Base-by-base conservation (phyloP, 2,888 invertebrate genomes). In the Amphipyra berbera region DNA sequence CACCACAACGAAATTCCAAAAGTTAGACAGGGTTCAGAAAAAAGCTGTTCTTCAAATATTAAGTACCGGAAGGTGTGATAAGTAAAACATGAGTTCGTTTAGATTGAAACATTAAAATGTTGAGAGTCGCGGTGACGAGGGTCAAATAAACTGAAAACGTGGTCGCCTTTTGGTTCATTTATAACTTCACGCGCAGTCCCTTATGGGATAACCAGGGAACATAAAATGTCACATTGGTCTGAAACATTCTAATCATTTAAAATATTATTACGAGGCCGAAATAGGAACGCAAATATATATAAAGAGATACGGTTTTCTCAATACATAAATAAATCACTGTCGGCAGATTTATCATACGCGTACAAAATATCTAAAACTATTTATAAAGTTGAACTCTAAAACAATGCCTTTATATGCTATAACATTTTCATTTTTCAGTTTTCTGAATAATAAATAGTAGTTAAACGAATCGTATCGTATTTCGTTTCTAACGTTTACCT, bases 401-500 rank as follows among this genome's bases (percentile, higher is more conserved):
- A 21, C 21, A 21, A 21, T 21, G 21, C 21, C 14, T 33, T 40
- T 62, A 57, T 45, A 50, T 38, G 27, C 37, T 15, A 41, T 41
- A 38, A 55, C 37, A 57, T 62, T 61, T 65, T 61, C 58, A 69
- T 69, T 64, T 70, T 69, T 69, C 64, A 64, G 61, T 65, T 69
- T 73, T 71, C 49, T 55, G 47, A 73, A 68, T 64, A 75, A 71
- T 75, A 75, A 75, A 71, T 75, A 75, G 76, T 60, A 75, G 71
- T 59, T 68, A 62, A 74, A 68, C 76, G 62, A 77, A 78, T 72
- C 60, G 73, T 74, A 76, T 77, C 74, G 78, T 80, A 78, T 83
- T 81, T 82, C 80, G 81, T 80, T 72, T 64, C 71, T 73, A 79
- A 68, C 83, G 73, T 87, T 84, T 87, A 87, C 86, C 86, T 87